Evolutionary conservation across 2,888 invertebrate species (phyloP).

Genomic region (Octonoba sinensis): DNA sequence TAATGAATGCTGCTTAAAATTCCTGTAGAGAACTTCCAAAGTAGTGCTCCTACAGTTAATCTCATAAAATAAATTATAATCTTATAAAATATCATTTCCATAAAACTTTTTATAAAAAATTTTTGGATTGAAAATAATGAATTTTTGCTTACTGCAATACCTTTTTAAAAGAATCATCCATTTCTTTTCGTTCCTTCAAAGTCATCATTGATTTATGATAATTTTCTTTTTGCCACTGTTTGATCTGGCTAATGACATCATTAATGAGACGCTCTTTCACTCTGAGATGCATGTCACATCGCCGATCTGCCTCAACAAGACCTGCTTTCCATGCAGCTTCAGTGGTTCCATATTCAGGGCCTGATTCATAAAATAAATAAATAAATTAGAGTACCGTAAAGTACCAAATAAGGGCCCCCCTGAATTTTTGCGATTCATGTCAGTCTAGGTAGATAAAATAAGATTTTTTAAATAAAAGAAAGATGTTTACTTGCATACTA

Average conservation of each 20-base stretch:
- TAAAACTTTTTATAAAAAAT: too few species aligned
- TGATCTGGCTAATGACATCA: slow-evolving; percentile 89
- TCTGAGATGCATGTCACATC: slow-evolving; percentile 91
- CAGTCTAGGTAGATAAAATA: background rate
- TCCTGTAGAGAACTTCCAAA: too few species aligned
- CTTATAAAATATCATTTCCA: too few species aligned
- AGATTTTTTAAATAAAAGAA: background rate
- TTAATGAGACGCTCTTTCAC: slow-evolving; percentile 89
- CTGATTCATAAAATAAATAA: slow-evolving; percentile 72
- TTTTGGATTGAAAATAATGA: too few species aligned
- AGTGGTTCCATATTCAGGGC: slow-evolving; percentile 97
- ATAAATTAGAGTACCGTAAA: too few species aligned
- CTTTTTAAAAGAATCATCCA: slow-evolving; percentile 99
- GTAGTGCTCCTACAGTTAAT: too few species aligned
- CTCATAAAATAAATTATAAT: too few species aligned
- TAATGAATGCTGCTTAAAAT: too few species aligned
- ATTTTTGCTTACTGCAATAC: slow-evolving; percentile 70
- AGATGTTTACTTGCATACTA: too few species aligned
- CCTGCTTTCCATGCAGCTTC: slow-evolving; percentile 97
- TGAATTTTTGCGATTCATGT: background rate
- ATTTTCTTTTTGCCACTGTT: slow-evolving; percentile 97
- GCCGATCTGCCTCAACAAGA: slow-evolving; percentile 90
- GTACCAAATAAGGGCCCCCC: too few species aligned
- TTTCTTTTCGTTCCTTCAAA: slow-evolving; percentile 96
- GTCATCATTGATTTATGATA: slow-evolving; percentile 97